These are phyloP conservation scores for Squalus acanthias DNA, from an alignment of 2,797 vertebrate species.

Conservation along the genomic window DNA sequence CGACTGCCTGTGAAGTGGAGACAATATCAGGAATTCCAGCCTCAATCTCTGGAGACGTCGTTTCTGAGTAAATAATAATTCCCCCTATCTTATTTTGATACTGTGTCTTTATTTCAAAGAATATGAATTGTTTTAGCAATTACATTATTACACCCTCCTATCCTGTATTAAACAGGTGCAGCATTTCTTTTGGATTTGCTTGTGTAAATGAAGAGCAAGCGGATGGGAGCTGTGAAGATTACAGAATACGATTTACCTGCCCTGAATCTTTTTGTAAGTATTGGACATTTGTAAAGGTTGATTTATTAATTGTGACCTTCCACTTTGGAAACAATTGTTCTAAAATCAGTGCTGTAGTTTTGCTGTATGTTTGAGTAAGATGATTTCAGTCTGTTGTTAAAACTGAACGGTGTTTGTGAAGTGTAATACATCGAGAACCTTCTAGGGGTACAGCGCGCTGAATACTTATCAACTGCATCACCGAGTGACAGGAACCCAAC, in stretches of 20 bases:
- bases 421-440: no score
- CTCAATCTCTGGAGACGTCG: background rate
- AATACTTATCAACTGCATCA: no score
- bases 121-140: background rate
- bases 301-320: background rate
- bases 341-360: no score
- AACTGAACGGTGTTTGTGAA: no score
- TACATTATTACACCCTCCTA: background rate
- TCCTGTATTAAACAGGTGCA: slow-evolving; percentile 1
- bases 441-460: no score
- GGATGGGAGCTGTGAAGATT: slow-evolving; percentile 1
- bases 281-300: background rate
- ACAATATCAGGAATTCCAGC: no score
- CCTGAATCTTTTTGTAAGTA: no score
- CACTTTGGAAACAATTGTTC: background rate
- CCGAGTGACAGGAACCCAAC: no score
- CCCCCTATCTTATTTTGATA: background rate
- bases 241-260: background rate
- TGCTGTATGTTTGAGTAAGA: no score
- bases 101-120: background rate
- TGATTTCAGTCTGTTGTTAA: no score
- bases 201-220: background rate
- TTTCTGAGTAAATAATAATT: background rate
- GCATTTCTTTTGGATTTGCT: background rate
- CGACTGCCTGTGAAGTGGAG: no score